Base-by-base conservation (phyloP, 2,797 vertebrate species). In the Parambassis ranga region DNA sequence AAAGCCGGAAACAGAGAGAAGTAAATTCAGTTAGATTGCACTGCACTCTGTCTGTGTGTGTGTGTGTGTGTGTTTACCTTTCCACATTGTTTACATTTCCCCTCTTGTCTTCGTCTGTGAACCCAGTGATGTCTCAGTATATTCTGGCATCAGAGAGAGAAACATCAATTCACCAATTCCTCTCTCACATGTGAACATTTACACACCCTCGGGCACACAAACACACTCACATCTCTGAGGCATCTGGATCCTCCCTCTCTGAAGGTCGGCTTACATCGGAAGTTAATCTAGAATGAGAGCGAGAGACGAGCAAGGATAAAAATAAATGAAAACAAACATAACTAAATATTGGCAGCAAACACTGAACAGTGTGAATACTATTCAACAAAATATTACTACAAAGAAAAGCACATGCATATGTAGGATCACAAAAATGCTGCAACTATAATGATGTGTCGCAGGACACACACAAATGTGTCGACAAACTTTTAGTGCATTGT, bases 81-180 rank as follows among this genome's bases (percentile, higher is more conserved):
- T 48, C 97, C 97, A 84, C 97, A 99, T 75, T 98, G 97, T 85
- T 94, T 94, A 76, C 97, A 99, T 52, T 98, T 98, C 1, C 97
- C 97, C 57, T 99, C 97, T 81, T 99, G 97, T 41, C 97, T 90
- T 10, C 97, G 87, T 37, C 97, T 92, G 87, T 98, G 97, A 22
- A 99, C 97, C 97, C 97, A 99, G 88, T 99, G 97, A 75, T 99
- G 97, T 75, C 96, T 92, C 75, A 98, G 92, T 60, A 93, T 88
- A 73, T 95, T 98, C 94, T 99, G 93, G 75, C 87, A 82, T 67
- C 10, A 60, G 46, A 75, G n/a, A 78, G 36, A 75, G 32, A 76
- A 37, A 71, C 13, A 69, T 15, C 57, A 6, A 19, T 37, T 16
- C 18, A 43, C 26, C 13, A 42, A 41, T 2, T 55, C 20, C 23